Evolutionary conservation across 2,888 invertebrate species (phyloP).

Genomic region (Hydropsyche betteni): DNA sequence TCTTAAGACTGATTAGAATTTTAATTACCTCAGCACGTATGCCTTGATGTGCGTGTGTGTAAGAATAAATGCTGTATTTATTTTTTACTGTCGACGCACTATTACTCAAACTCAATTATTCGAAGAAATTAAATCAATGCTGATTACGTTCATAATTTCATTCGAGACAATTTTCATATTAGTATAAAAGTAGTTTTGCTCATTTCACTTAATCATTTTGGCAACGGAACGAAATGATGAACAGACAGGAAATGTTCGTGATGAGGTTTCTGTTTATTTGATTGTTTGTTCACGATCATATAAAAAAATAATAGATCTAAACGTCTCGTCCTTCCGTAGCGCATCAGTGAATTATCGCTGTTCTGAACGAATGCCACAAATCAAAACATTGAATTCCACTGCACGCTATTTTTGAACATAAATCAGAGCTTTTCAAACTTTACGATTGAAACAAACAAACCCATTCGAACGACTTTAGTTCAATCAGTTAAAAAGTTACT

Average conservation of each 20-base stretch:
- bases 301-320: conserved; percentile 1
- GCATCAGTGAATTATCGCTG: conserved; percentile 14
- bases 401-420: too few relatives aligned
- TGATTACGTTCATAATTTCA: not conserved
- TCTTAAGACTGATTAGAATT: conserved; percentile 44
- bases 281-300: conserved; percentile 5
- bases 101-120: conserved; percentile 12
- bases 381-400: conserved; percentile 14
- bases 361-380: conserved; percentile 16
- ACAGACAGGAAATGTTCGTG: not conserved
- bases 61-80: conserved; percentile 11
- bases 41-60: conserved; percentile 6
- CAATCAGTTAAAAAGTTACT: too few relatives aligned
- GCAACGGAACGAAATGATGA: not conserved
- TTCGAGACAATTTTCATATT: not conserved
- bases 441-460: too few relatives aligned
- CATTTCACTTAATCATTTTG: not conserved
- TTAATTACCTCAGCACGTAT: conserved; percentile 41
- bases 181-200: not conserved
- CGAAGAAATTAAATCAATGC: conserved; percentile 15
- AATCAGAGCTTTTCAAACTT: too few relatives aligned
- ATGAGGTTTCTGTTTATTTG: conserved; percentile 3
- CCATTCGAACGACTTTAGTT: too few relatives aligned
- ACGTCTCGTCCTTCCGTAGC: conserved; percentile 11
- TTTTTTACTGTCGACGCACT: conserved; percentile 19